A percentile compares a stretch with the other conserved stretches of the same genome.
phyloP scores from a whole-genome alignment of 2,888 invertebrate genomes.

The Saturnia pavonia region DNA sequence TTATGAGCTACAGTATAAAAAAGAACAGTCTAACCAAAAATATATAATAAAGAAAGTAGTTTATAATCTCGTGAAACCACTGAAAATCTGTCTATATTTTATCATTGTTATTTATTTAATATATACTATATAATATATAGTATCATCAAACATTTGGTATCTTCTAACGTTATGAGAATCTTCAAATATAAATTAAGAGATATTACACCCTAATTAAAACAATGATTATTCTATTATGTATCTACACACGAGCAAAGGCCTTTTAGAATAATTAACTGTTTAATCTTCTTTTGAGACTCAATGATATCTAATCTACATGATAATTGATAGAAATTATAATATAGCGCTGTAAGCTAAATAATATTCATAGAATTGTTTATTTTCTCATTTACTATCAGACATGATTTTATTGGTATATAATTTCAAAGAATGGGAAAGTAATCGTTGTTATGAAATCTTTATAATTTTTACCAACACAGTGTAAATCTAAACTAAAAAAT shows the following conservation, averaged over 20 bases:
- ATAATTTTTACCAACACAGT: too few species aligned
- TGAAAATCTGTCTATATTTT: background rate
- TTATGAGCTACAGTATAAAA: slow-evolving; percentile 6
- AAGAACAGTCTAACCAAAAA: slow-evolving; percentile 4
- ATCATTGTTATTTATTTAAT: background rate
- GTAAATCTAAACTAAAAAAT: too few species aligned
- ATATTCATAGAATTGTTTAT: background rate
- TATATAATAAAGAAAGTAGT: background rate
- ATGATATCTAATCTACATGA: background rate
- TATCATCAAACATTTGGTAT: background rate
- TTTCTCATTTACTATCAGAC: too few species aligned
- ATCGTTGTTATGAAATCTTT: too few species aligned
- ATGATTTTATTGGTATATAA: too few species aligned
- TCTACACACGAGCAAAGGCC: background rate
- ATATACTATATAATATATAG: background rate
- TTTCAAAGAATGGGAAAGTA: too few species aligned
- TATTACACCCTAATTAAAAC: background rate
- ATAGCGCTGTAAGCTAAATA: background rate
- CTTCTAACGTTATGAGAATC: background rate
- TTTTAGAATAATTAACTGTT: background rate
- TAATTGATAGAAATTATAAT: background rate
- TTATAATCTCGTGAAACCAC: slow-evolving; percentile 1
- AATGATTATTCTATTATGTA: background rate
- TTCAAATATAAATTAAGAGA: background rate
- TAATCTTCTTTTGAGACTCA: background rate